Conservation (phyloP, 2,888 invertebrate species). For the Hyppa rectilinea region DNA sequence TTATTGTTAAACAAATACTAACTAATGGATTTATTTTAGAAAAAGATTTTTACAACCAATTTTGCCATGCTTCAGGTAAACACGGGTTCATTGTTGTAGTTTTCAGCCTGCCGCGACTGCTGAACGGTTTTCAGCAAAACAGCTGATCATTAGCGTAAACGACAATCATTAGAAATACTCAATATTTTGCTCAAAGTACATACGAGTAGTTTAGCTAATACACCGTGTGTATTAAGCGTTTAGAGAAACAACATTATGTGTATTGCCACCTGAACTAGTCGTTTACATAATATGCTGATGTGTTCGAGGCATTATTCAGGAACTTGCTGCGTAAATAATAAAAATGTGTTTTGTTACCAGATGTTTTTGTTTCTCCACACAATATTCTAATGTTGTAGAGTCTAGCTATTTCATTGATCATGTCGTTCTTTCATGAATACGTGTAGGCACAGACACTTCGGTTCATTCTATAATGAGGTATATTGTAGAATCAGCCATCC, state of each 20-base stretch:
- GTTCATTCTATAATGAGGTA: neutral
- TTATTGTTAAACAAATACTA: no score
- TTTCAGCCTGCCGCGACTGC: constrained; percentile 1
- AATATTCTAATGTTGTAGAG: neutral
- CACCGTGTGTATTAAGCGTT: neutral
- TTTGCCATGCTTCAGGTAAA: neutral
- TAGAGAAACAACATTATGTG: neutral
- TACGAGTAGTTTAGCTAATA: constrained; percentile 4
- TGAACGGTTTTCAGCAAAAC: constrained; percentile 32
- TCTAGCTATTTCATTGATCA: neutral
- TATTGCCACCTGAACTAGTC: neutral
- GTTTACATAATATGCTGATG: constrained; percentile 18
- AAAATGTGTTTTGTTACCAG: neutral
- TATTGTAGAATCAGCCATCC: neutral
- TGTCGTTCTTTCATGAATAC: no score
- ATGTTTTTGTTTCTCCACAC: neutral
- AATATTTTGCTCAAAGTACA: constrained; percentile 47
- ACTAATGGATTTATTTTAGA: neutral
- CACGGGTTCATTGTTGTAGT: neutral
- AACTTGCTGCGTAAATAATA: neutral
- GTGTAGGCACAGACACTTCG: neutral
- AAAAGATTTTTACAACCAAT: neutral
- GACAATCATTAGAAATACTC: constrained; percentile 36
- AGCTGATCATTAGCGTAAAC: constrained; percentile 29
- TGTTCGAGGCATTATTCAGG: constrained; percentile 6